Evolutionary conservation across 2,888 invertebrate species (phyloP).

Genomic region (Nezara viridula): DNA sequence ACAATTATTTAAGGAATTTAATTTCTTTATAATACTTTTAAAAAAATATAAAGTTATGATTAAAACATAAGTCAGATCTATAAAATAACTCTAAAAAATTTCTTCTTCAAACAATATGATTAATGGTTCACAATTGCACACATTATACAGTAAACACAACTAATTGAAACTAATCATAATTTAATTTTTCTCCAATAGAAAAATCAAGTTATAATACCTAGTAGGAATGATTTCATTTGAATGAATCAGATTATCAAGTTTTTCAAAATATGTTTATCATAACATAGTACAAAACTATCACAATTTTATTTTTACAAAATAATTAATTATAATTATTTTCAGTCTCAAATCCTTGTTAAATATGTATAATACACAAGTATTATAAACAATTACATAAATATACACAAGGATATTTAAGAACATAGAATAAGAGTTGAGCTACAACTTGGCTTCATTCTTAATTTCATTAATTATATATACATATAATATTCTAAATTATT

Average conservation of each 20-base stretch:
- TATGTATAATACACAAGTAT: not conserved
- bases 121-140: too few relatives aligned
- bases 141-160: too few relatives aligned
- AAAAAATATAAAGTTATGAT: too few relatives aligned
- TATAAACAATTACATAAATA: not conserved
- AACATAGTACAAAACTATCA: slow-evolving; percentile 12
- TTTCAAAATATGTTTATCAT: not conserved
- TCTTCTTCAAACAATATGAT: too few relatives aligned
- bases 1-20: too few relatives aligned
- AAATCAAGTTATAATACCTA: not conserved
- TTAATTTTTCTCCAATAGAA: not conserved
- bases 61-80: too few relatives aligned
- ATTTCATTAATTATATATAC: not conserved
- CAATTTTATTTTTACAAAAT: not conserved
- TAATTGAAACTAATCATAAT: not conserved
- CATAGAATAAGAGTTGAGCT: not conserved
- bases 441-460: not conserved
- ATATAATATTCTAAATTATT: not conserved
- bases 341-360: not conserved
- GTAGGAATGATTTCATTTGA: not conserved
- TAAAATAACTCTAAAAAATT: too few relatives aligned
- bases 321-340: not conserved
- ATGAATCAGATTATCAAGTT: not conserved
- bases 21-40: too few relatives aligned
- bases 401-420: not conserved